Conservation (phyloP, 2,888 invertebrate genomes). For the Diaprepes abbreviatus region DNA sequence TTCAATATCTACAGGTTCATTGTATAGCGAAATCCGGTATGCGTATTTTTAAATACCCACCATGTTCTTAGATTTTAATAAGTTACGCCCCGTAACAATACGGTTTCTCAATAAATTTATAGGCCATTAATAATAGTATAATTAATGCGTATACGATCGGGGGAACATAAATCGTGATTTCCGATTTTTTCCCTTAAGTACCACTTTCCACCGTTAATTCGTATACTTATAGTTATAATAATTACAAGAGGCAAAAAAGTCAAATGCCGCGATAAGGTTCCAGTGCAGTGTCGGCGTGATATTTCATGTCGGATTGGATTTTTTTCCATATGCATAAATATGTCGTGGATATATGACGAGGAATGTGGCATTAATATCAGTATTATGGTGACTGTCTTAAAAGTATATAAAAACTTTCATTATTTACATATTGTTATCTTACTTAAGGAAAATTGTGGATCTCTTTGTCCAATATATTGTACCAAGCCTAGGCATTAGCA, state of each 20-base stretch:
- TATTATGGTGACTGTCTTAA: too few relatives aligned
- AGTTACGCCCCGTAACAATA: slow-evolving; percentile 29
- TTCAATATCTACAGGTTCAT: neutral
- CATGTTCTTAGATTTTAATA: slow-evolving; percentile 32
- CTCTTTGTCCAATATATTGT: too few relatives aligned
- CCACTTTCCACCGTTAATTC: slow-evolving; percentile 40
- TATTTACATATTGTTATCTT: too few relatives aligned
- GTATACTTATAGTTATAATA: slow-evolving; percentile 42
- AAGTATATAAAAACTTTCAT: too few relatives aligned
- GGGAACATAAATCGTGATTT: slow-evolving; percentile 39
- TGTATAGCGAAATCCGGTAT: neutral
- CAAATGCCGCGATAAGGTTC: slow-evolving; percentile 6
- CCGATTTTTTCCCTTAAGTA: slow-evolving; percentile 24
- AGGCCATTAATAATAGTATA: slow-evolving; percentile 44
- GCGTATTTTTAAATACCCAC: slow-evolving; percentile 5
- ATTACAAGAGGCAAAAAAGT: slow-evolving; percentile 29
- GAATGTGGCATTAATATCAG: too few relatives aligned
- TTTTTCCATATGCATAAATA: too few relatives aligned
- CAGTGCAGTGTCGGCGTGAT: slow-evolving; percentile 19
- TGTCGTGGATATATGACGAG: too few relatives aligned
- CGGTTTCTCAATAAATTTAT: slow-evolving; percentile 41
- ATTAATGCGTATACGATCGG: slow-evolving; percentile 36
- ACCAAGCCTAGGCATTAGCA: too few relatives aligned
- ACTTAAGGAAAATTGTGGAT: too few relatives aligned
- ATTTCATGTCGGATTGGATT: neutral